phyloP scores from a whole-genome alignment of 2,113 vertebrate genomes.

The Artemisiospiza belli region DNA sequence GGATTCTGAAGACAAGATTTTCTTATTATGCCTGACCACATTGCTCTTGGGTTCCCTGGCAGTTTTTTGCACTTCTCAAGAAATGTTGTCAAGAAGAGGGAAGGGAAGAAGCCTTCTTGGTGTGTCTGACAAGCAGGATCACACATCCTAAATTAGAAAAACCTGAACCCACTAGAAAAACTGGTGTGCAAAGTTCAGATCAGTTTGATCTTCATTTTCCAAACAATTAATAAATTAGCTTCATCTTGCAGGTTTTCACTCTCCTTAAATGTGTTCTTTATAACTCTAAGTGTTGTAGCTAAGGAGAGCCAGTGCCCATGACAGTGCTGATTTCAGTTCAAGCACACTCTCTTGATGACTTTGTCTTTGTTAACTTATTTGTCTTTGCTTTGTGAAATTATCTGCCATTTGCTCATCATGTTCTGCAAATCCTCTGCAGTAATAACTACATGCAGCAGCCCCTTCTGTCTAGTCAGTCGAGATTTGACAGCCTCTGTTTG shows the following conservation, averaged over 20 bases:
- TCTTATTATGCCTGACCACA: fast-evolving
- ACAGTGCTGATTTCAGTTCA: background rate
- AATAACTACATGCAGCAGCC: conserved; percentile 38
- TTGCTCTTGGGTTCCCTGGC: background rate
- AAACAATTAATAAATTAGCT: background rate
- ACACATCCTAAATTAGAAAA: background rate
- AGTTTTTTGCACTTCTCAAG: background rate
- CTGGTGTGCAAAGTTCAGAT: background rate
- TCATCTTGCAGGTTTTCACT: background rate
- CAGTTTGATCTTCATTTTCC: background rate
- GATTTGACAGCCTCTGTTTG: conserved; percentile 51
- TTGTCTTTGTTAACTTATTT: conserved; percentile 19
- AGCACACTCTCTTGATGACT: background rate
- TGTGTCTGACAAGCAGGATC: background rate
- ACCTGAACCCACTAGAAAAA: background rate
- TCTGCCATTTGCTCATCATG: conserved; percentile 10
- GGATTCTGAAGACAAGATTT: background rate
- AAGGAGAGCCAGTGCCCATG: background rate
- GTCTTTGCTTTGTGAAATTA: conserved; percentile 4
- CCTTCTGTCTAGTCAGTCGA: conserved; percentile 41
- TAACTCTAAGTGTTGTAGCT: background rate
- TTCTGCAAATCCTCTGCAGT: conserved; percentile 35
- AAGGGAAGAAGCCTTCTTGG: background rate
- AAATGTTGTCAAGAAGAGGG: background rate
- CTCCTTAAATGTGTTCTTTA: background rate